Evolutionary conservation across 2,113 vertebrate genomes (phyloP).

Genomic region (Neotoma lepida): DNA sequence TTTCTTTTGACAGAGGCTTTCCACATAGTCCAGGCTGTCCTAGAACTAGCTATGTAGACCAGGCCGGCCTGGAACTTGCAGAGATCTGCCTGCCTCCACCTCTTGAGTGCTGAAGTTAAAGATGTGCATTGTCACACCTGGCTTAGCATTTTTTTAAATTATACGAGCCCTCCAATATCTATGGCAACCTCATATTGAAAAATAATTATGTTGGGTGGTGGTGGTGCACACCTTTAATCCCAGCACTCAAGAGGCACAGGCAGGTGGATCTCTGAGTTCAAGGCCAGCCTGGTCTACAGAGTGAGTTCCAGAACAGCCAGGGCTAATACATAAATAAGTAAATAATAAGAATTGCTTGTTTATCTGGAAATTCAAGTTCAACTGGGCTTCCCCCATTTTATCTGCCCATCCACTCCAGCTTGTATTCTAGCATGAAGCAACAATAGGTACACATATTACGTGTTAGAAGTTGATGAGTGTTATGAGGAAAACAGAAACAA

Average conservation of each 20-base stretch:
- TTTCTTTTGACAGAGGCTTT: neutral
- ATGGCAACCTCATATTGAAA: constrained; percentile 10
- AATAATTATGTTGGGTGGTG: neutral
- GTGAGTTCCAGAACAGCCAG: neutral
- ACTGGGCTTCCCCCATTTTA: neutral
- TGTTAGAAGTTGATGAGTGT: neutral
- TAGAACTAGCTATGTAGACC: neutral
- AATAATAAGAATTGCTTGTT: neutral
- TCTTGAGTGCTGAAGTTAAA: neutral
- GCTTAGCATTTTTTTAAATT: neutral
- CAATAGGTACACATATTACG: neutral
- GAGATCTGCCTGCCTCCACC: neutral
- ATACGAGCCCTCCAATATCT: neutral
- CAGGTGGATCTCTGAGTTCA: neutral
- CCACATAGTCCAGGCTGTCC: neutral
- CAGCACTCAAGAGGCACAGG: neutral
- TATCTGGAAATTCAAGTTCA: constrained; percentile 49
- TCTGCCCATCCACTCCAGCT: neutral
- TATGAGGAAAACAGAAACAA: constrained; percentile 43
- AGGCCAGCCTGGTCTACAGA: neutral
- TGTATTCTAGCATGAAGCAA: neutral
- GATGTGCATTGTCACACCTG: neutral
- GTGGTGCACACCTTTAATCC: neutral
- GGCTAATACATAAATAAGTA: no score
- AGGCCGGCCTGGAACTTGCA: neutral